A percentile compares a stretch with the other conserved stretches of the same genome.
These are phyloP conservation scores for Ptychodera flava DNA, from an alignment of 35 echinoderm and acorn worm genomes.

Conservation along the genomic window DNA sequence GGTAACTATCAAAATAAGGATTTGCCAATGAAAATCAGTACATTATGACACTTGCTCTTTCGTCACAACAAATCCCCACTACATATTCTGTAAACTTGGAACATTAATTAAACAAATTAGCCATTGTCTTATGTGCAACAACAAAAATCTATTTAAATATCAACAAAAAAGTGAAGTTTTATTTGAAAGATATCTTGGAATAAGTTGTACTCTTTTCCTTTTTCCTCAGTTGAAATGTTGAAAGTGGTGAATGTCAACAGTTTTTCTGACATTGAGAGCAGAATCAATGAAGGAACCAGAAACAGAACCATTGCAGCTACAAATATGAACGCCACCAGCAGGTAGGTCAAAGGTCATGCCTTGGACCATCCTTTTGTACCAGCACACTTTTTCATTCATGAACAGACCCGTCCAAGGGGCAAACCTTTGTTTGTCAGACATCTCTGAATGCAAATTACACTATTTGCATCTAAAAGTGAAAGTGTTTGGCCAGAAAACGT, in stretches of 20 bases:
- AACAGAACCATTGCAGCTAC: slow-evolving; percentile 93
- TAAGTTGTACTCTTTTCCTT: slow-evolving; percentile 7
- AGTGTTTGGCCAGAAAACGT: neutral
- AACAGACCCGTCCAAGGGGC: no score
- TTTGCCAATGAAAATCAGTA: no score
- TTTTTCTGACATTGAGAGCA: slow-evolving; percentile 77
- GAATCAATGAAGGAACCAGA: slow-evolving; percentile 92
- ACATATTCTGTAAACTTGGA: neutral
- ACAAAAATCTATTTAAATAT: neutral
- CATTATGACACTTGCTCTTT: neutral
- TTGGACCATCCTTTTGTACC: neutral
- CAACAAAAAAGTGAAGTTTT: neutral
- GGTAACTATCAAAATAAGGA: no score
- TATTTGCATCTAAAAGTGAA: neutral
- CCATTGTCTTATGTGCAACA: neutral
- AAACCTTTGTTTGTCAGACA: no score
- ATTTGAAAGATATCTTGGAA: neutral
- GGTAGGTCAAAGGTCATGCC: slow-evolving; percentile 47
- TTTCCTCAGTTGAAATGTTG: slow-evolving; percentile 44
- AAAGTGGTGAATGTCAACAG: slow-evolving; percentile 80
- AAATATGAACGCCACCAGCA: slow-evolving; percentile 99
- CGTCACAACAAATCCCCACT: neutral
- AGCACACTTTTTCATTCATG: neutral
- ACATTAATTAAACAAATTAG: neutral
- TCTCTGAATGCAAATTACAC: no score